phyloP scores from a whole-genome alignment of 30 jellyfish, hydroid and myxozoan species.

The Cassiopea xamachana region DNA sequence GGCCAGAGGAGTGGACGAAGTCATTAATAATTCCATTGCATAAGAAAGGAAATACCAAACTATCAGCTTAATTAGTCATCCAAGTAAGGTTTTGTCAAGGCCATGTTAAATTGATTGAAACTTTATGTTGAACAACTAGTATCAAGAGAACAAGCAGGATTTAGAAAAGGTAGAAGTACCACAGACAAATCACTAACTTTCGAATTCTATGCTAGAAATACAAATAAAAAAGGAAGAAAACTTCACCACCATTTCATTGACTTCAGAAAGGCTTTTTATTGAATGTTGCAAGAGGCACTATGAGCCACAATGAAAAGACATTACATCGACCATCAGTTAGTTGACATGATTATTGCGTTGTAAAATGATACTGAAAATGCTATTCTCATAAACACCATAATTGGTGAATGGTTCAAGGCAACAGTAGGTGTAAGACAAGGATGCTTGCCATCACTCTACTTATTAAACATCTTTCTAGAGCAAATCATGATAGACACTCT shows the following conservation, averaged over 20 bases:
- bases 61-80: constrained; percentile 11
- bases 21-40: constrained; percentile 6
- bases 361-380: background rate
- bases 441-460: background rate
- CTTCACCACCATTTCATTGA: background rate
- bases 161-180: no score
- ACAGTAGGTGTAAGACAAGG: background rate
- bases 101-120: background rate
- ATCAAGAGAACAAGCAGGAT: no score
- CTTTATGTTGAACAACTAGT: background rate
- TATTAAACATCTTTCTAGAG: background rate
- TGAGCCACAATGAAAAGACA: background rate
- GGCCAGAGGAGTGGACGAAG: constrained; percentile 26
- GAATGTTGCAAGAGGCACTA: constrained; percentile 23
- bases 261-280: constrained; percentile 10
- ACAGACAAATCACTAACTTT: constrained; percentile 1
- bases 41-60: constrained; percentile 17
- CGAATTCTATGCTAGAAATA: constrained; percentile 2
- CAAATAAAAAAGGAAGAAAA: background rate
- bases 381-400: background rate
- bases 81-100: constrained; percentile 20
- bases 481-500: background rate
- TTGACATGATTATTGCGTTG: background rate
- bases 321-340: background rate
- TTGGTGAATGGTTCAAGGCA: background rate